A percentile compares a stretch with the other conserved stretches of the same genome.
Evolutionary conservation across 2,888 invertebrate species (phyloP).

Genomic region (Calameuta idolon): DNA sequence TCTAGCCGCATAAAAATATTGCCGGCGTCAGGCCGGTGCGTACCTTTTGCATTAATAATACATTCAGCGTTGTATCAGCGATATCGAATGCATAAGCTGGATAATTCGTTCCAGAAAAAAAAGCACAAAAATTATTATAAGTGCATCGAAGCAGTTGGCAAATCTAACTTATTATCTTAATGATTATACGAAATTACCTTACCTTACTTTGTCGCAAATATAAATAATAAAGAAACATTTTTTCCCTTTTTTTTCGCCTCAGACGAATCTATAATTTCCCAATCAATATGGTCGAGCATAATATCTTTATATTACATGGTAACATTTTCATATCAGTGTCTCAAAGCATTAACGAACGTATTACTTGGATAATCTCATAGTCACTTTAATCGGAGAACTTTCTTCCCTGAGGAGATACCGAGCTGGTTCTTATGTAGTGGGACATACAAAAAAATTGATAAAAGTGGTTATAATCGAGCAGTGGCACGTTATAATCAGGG

Average conservation of each 20-base stretch:
- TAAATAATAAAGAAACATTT: background rate
- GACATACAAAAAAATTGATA: background rate
- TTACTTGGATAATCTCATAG: background rate
- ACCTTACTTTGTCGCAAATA: background rate
- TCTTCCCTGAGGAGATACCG: background rate
- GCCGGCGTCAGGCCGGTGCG: constrained; percentile 30
- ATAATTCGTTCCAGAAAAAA: background rate
- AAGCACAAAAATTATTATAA: background rate
- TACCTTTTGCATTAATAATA: constrained; percentile 35
- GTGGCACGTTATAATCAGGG: constrained; percentile 10
- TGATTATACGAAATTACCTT: background rate
- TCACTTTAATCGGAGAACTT: background rate
- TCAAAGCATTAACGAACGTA: background rate
- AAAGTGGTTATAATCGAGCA: constrained; percentile 6
- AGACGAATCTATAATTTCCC: background rate
- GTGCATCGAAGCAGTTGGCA: background rate
- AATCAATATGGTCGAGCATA: background rate
- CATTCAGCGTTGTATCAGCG: background rate
- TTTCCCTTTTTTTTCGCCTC: background rate
- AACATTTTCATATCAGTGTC: background rate
- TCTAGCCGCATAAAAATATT: constrained; percentile 50
- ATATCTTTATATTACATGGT: background rate
- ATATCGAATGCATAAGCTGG: background rate
- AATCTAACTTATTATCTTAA: background rate
- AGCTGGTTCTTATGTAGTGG: background rate